Evolutionary conservation across 2,113 vertebrate genomes (phyloP).

Genomic region (Laterallus jamaicensis): DNA sequence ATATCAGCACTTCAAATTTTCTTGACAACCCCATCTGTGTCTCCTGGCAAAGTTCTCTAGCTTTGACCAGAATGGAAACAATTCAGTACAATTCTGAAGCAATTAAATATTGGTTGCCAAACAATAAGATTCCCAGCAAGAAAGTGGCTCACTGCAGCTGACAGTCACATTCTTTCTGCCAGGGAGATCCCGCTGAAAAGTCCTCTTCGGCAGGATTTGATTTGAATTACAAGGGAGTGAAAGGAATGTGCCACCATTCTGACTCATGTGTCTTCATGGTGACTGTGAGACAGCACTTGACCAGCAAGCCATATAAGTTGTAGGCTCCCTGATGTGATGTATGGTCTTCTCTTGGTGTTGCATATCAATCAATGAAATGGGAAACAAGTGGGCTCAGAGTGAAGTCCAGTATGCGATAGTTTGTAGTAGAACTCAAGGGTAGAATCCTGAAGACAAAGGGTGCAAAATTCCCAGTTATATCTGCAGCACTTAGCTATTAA

Average conservation of each 20-base stretch:
- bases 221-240: not conserved
- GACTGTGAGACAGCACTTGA: not conserved
- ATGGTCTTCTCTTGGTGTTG: not conserved
- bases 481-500: not conserved
- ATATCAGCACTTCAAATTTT: conserved; percentile 61
- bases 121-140: conserved; percentile 23
- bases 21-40: conserved; percentile 58
- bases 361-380: not conserved
- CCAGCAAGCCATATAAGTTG: not conserved
- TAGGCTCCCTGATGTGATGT: not conserved
- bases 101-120: conserved; percentile 36
- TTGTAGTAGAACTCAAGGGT: not conserved
- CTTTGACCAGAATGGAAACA: conserved; percentile 60
- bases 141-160: not conserved
- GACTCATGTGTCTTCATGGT: not conserved
- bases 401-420: not conserved
- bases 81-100: conserved; percentile 35
- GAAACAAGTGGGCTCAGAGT: not conserved
- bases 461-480: not conserved
- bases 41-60: not conserved
- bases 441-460: not conserved
- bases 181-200: not conserved
- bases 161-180: not conserved
- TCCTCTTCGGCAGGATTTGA: not conserved
- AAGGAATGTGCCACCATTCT: not conserved